Conservation (phyloP, 2,113 vertebrate genomes). For the Ictalurus furcatus region DNA sequence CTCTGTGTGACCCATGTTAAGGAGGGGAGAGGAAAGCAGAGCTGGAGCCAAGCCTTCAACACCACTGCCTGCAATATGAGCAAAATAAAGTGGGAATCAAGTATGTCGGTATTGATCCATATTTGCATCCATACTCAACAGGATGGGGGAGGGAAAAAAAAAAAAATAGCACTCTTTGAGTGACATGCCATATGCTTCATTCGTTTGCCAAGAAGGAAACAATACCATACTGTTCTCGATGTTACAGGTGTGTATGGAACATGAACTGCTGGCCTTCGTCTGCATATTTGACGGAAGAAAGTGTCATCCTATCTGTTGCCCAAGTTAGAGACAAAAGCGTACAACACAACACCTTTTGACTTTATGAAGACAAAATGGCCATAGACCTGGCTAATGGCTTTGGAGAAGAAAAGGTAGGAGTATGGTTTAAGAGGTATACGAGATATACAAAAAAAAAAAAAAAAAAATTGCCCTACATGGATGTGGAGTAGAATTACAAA, state of each 20-base stretch:
- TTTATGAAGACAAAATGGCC: neutral
- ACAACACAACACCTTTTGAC: neutral
- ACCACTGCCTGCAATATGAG: neutral
- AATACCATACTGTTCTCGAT: too few species aligned
- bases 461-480: neutral
- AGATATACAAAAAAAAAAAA: neutral
- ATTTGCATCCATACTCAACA: neutral
- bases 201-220: neutral
- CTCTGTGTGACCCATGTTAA: constrained; percentile 61
- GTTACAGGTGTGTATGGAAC: neutral
- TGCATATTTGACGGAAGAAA: neutral
- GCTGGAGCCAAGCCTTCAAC: neutral
- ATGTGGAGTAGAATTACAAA: neutral
- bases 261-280: neutral
- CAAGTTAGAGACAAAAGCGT: neutral
- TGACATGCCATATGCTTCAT: neutral
- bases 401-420: neutral
- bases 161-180: neutral
- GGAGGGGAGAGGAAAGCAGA: constrained; percentile 19
- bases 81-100: constrained; percentile 2
- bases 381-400: neutral
- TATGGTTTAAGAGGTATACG: neutral
- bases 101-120: neutral
- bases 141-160: too few species aligned
- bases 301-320: neutral